Base-by-base conservation (phyloP, 2,888 invertebrate species). In the Drosophila stalkeri region DNA sequence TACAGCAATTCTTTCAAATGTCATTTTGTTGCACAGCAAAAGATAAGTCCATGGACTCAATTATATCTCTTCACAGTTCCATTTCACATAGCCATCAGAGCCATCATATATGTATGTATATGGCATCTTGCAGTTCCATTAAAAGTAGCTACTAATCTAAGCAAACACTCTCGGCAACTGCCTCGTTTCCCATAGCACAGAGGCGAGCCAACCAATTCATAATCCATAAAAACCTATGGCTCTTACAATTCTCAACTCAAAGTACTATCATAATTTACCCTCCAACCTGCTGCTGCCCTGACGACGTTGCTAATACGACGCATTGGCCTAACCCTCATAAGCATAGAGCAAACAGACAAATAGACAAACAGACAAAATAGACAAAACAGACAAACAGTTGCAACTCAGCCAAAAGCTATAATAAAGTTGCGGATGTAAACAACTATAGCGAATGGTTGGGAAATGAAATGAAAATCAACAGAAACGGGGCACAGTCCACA, bases 321-420 rank as follows among this genome's bases (percentile, higher is more conserved):
- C 83, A 75, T 77, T 82, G 82, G 80, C 54, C 77, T 62, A 67
- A 77, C 81, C 89, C 90, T 86, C 84, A 84, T 88, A 86, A 90
- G 91, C 88, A 79, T 79, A 80, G 64, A 75, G 76, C 78, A 89
- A 89, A 90, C 86, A 87, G 69, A 46, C 88, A 89, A 89, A 90
- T 84, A 87, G 69, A 49, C 88, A 89, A 90, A 89, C 87, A 85
- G 79, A 54, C 37, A 23, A 89, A 90, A 88, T 82, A 85, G 71
- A 46, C 88, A 23, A 89, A 90, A 88, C 83, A 85, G 71, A 46
- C 88, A 89, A 89, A 89, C 89, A 86, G 78, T 82, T 79, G 82
- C 88, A 83, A 86, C 86, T 80, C 83, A 80, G 81, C 81, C 86
- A 90, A 91, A 91, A 90, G 91, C 86, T 83, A 90, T 90, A 91